Evolutionary conservation across 1,140 invertebrate species (phyloP), one percentile per base, ranked within the genome.

Genomic region (Anadara kagoshimensis): DNA sequence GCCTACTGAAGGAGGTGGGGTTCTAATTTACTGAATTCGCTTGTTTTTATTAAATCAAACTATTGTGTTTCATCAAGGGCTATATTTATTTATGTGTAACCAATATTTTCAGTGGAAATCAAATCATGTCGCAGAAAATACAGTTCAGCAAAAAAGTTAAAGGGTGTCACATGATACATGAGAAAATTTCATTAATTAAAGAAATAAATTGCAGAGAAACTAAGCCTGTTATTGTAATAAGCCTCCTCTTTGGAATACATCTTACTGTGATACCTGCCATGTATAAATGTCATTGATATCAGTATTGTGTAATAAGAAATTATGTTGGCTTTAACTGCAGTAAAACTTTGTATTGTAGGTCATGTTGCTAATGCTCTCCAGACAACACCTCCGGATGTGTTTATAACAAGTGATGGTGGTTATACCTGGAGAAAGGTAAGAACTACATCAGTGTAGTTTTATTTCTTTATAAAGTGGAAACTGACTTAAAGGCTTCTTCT

Each of bases 361-460:
- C 87, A 89, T 80, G 78, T 86, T 16, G 88, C 86, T 43, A 79
- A 85, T 68, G 76, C 85, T n/a, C 75, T 90, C n/a, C 86, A 87
- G 72, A 87, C 75, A 5, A 83, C 85, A 11, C 11, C 62, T 11
- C 86, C 89, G 41, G 87, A 89, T 79, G 86, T 90, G 16, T 90
- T 76, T 73, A 69, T 90, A 11, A 83, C 87, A 0, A 83, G 74
- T 76, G 87, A 90, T 83, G 89, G 89, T 29, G 89, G 89, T 56
- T 89, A 89, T 73, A 81, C 62, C 16, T 90, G 88, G 86, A 79
- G 69, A 49, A 80, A 84, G 80, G 86, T 89, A 75, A 47, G 44
- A 4, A 24, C 10, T 18, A 56, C 41, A 47, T 36, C 29, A 36
- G 2, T 36, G 29, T n/a, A 36, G 29, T 3, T 2, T 3, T 36